Percentiles rank a stretch among this genome's conserved stretches.
phyloP scores from a whole-genome alignment of 2,888 invertebrate genomes.

The Polia nebulosa region DNA sequence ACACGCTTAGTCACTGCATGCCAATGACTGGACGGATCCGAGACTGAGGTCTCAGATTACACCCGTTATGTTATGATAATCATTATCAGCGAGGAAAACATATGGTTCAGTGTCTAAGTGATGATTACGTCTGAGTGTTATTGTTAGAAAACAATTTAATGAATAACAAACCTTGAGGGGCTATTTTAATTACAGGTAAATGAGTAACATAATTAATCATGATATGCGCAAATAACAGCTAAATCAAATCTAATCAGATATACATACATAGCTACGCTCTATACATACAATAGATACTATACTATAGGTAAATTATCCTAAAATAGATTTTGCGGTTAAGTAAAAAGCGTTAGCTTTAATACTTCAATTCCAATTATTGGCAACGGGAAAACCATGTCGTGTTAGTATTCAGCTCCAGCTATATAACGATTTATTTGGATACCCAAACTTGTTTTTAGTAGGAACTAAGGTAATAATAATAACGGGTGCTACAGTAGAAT shows the following conservation, averaged over 20 bases:
- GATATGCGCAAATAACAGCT: neutral
- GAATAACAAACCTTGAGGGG: conserved; percentile 12
- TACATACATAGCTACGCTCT: no score
- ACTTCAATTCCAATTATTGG: conserved; percentile 9
- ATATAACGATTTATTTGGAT: conserved; percentile 1
- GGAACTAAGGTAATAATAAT: neutral
- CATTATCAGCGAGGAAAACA: conserved; percentile 47
- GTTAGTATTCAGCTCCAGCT: conserved; percentile 10
- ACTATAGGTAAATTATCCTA: no score
- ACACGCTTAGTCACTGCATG: conserved; percentile 75
- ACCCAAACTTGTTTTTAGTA: neutral
- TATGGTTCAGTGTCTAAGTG: conserved; percentile 13
- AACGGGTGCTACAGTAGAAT: neutral
- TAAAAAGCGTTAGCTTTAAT: conserved; percentile 2
- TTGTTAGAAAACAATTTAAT: conserved; percentile 25
- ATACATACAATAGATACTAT: no score
- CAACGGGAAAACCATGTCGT: conserved; percentile 22
- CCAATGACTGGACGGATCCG: conserved; percentile 58
- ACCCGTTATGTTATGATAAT: conserved; percentile 40
- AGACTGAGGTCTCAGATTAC: conserved; percentile 50
- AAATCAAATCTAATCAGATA: neutral
- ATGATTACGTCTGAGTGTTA: conserved; percentile 16
- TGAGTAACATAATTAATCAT: conserved; percentile 8
- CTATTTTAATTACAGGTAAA: conserved; percentile 18
- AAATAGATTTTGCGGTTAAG: conserved; percentile 13